These are phyloP conservation scores for Erpornis zantholeuca DNA, from an alignment of 2,113 vertebrate species.

Conservation along the genomic window DNA sequence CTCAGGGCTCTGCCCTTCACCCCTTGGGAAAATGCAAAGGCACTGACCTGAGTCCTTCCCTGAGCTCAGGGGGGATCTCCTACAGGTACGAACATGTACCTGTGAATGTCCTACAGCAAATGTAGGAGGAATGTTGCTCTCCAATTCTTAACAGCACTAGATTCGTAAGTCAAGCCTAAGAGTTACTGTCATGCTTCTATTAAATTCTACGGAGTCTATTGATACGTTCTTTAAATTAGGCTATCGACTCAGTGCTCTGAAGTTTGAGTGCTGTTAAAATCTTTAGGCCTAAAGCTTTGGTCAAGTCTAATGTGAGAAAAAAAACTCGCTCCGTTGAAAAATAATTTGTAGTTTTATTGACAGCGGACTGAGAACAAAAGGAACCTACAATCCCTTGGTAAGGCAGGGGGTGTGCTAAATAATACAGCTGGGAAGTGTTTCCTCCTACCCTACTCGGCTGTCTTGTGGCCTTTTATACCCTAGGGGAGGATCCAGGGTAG, in stretches of 20 bases:
- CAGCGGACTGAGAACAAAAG: too few relatives aligned
- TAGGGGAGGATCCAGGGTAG: too few relatives aligned
- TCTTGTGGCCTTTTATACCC: too few relatives aligned
- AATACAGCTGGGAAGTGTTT: too few relatives aligned
- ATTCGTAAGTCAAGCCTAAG: accelerated
- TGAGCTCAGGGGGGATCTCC: background rate
- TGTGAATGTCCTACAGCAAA: background rate
- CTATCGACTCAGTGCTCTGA: accelerated
- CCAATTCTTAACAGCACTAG: accelerated
- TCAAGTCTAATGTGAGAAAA: too few relatives aligned
- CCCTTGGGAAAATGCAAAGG: background rate
- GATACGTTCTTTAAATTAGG: background rate
- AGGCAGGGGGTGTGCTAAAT: too few relatives aligned
- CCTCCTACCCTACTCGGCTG: too few relatives aligned
- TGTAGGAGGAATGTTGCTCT: background rate
- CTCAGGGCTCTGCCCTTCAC: background rate
- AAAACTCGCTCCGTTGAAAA: too few relatives aligned
- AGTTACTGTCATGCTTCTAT: background rate
- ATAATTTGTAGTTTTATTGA: too few relatives aligned
- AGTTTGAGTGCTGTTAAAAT: background rate
- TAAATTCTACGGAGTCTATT: background rate
- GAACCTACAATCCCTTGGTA: too few relatives aligned
- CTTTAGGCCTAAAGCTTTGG: background rate
- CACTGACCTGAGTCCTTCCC: background rate
- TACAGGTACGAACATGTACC: too few relatives aligned